Evolutionary conservation across 2,888 invertebrate genomes (phyloP).

Genomic region (Tanytarsus gracilentus): DNA sequence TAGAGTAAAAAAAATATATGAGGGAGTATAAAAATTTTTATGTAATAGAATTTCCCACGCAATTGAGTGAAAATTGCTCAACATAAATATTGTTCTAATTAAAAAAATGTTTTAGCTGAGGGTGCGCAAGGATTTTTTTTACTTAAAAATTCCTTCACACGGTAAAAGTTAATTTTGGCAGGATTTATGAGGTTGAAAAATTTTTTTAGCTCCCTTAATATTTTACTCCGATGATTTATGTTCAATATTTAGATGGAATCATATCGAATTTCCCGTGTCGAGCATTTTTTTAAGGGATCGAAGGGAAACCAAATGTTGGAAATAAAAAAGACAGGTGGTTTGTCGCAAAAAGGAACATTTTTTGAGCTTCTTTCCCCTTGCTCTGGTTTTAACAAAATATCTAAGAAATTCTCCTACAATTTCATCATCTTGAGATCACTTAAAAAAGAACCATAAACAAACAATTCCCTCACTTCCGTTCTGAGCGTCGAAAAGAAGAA

Average conservation of each 20-base stretch:
- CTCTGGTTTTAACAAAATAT: background rate
- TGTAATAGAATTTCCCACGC: slow-evolving; percentile 13
- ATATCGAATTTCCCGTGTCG: slow-evolving; percentile 17
- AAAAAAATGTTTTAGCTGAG: background rate
- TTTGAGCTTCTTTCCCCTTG: background rate
- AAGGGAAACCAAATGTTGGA: slow-evolving; percentile 22
- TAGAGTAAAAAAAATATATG: background rate
- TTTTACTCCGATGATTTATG: background rate
- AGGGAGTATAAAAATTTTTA: background rate
- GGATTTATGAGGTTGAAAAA: slow-evolving; percentile 10
- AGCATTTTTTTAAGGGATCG: background rate
- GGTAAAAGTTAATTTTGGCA: slow-evolving; percentile 6
- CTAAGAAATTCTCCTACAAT: background rate
- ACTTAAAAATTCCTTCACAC: background rate
- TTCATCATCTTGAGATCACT: background rate
- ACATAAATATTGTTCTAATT: background rate
- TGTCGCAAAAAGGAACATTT: slow-evolving; percentile 25
- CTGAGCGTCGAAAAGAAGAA: background rate
- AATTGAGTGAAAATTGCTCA: background rate
- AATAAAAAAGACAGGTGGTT: slow-evolving; percentile 28
- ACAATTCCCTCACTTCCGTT: slow-evolving; percentile 27
- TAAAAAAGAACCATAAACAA: slow-evolving; percentile 28
- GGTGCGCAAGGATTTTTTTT: slow-evolving; percentile 6
- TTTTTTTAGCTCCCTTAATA: background rate
- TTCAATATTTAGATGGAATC: slow-evolving; percentile 1